These are phyloP conservation scores for Panthera leo DNA, from an alignment of 2,113 vertebrate species.

Conservation along the genomic window DNA sequence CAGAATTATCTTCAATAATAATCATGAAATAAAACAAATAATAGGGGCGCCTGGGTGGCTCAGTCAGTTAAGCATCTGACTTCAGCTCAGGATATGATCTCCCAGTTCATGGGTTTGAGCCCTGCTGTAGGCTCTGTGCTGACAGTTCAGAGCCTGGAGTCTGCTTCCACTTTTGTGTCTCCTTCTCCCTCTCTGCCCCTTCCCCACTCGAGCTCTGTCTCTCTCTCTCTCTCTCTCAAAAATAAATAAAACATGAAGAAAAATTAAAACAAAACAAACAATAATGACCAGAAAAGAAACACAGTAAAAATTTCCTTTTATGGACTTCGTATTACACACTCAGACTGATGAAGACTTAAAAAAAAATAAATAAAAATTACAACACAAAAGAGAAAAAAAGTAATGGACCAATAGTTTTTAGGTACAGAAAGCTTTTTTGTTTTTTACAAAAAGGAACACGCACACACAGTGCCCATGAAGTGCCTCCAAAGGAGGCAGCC, in stretches of 20 bases:
- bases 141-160: no score
- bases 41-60: neutral
- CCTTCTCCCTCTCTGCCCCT: no score
- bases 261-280: neutral
- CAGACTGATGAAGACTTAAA: neutral
- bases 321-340: neutral
- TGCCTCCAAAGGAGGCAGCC: neutral
- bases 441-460: constrained; percentile 29
- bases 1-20: constrained; percentile 13
- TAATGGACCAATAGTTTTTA: neutral
- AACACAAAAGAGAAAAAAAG: constrained; percentile 2
- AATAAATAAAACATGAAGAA: no score
- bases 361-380: neutral
- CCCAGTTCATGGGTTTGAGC: no score
- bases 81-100: no score
- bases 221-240: no score
- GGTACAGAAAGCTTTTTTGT: neutral
- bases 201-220: no score
- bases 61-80: no score
- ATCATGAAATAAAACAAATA: neutral
- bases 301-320: constrained; percentile 5
- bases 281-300: neutral
- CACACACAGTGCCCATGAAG: neutral
- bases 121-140: no score
- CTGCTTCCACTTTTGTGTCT: no score